Conservation (phyloP, 2,113 vertebrate genomes). For the Lepisosteus oculatus region DNA sequence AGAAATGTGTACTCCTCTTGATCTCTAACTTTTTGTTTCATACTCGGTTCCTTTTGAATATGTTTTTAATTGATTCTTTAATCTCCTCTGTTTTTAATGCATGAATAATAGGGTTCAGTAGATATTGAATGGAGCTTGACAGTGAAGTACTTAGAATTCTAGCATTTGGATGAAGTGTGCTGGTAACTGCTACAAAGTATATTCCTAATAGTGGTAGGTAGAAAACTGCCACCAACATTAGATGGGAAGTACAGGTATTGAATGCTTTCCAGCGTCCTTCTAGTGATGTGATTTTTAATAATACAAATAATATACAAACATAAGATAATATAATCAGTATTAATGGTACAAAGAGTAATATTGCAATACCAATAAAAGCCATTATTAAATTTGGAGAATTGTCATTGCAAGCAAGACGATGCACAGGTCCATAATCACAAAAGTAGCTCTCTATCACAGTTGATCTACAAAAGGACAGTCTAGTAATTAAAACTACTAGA, state of each 20-base stretch:
- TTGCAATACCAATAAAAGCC: not conserved
- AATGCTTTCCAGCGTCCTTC: constrained; percentile 27
- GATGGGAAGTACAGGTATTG: constrained; percentile 32
- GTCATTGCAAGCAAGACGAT: too few species aligned
- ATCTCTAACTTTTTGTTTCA: too few species aligned
- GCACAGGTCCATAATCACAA: too few species aligned
- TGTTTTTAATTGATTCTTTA: constrained; percentile 27
- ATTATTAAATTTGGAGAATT: too few species aligned
- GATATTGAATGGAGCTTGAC: constrained; percentile 27
- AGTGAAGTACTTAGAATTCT: constrained; percentile 30
- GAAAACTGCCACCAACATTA: constrained; percentile 28
- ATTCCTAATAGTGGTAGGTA: constrained; percentile 23
- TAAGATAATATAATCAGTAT: constrained; percentile 28
- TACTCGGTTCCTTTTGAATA: constrained; percentile 28
- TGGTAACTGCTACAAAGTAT: constrained; percentile 20
- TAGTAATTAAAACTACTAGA: too few species aligned
- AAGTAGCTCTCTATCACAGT: too few species aligned
- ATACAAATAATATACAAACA: constrained; percentile 15
- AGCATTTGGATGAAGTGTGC: constrained; percentile 12
- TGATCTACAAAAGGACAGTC: too few species aligned
- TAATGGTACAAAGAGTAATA: constrained; percentile 18
- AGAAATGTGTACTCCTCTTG: too few species aligned
- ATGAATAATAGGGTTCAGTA: constrained; percentile 52
- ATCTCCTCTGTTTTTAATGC: constrained; percentile 56
- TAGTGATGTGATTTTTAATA: too few species aligned